Percentiles rank a stretch among this genome's conserved stretches.
Conservation (phyloP, 2,113 vertebrate genomes). For the Dolichotis patagonum region DNA sequence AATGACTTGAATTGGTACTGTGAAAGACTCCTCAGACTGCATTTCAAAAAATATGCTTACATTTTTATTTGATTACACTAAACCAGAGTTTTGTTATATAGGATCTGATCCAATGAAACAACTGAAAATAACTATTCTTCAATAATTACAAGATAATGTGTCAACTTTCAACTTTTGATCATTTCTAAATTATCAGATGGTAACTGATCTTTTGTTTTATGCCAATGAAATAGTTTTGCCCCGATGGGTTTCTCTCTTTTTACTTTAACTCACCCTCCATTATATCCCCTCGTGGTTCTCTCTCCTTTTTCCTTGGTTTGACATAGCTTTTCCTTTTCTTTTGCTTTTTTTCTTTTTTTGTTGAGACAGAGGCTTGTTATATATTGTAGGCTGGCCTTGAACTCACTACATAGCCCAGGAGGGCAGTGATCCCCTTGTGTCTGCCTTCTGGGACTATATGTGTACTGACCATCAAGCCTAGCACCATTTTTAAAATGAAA, state of each 20-base stretch:
- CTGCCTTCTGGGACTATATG: neutral
- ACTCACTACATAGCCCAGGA: neutral
- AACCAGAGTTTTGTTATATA: constrained; percentile 16
- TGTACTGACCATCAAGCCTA: neutral
- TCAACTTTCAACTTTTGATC: neutral
- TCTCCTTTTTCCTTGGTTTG: neutral
- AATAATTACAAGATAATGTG: neutral
- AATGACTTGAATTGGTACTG: constrained; percentile 66
- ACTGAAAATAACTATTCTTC: neutral
- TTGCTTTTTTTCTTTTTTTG: neutral
- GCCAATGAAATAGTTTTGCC: neutral
- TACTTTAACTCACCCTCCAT: neutral
- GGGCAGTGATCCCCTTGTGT: neutral
- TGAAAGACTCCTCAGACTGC: neutral
- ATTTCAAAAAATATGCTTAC: constrained; percentile 56
- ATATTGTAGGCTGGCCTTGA: neutral
- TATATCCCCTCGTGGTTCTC: neutral
- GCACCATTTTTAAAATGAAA: neutral
- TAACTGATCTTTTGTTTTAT: neutral
- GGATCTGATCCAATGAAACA: neutral
- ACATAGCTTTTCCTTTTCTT: neutral
- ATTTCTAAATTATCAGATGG: neutral
- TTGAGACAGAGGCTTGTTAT: neutral
- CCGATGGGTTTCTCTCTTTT: neutral
- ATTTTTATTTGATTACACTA: constrained; percentile 49